Conservation (phyloP, 2,113 vertebrate species). For the Geococcyx californianus region DNA sequence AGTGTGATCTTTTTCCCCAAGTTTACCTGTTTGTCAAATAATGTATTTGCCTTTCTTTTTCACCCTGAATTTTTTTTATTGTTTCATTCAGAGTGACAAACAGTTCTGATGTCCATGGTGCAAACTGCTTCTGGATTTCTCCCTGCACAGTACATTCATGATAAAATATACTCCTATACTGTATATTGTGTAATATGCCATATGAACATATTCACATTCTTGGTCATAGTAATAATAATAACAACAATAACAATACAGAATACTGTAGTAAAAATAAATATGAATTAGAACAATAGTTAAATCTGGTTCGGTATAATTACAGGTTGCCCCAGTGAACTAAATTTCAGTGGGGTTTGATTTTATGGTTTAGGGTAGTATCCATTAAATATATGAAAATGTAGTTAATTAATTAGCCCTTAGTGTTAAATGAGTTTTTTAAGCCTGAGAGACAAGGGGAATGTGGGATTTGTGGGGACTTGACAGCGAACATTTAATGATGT, state of each 20-base stretch:
- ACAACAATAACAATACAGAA: background rate
- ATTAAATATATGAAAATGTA: constrained; percentile 72
- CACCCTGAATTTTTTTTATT: background rate
- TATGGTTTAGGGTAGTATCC: constrained; percentile 47
- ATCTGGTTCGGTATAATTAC: constrained; percentile 35
- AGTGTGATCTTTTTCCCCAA: background rate
- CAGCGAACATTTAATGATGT: constrained; percentile 61
- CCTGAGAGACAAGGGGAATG: constrained; percentile 66
- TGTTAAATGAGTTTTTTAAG: constrained; percentile 75
- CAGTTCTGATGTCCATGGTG: background rate
- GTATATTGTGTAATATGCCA: background rate
- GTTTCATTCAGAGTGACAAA: background rate
- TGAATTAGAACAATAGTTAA: constrained; percentile 53
- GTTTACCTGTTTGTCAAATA: background rate
- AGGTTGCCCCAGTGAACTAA: constrained; percentile 32
- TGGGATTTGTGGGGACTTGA: constrained; percentile 64
- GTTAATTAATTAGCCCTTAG: constrained; percentile 73
- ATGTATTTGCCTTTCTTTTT: background rate
- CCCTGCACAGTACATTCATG: background rate
- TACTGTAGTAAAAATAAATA: constrained; percentile 39
- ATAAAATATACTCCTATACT: background rate
- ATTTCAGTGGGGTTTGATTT: constrained; percentile 64
- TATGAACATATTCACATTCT: background rate
- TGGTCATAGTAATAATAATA: background rate
- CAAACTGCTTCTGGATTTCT: background rate